Evolutionary conservation across 2,113 vertebrate genomes (phyloP).

Genomic region (Rhinolophus ferrumequinum): DNA sequence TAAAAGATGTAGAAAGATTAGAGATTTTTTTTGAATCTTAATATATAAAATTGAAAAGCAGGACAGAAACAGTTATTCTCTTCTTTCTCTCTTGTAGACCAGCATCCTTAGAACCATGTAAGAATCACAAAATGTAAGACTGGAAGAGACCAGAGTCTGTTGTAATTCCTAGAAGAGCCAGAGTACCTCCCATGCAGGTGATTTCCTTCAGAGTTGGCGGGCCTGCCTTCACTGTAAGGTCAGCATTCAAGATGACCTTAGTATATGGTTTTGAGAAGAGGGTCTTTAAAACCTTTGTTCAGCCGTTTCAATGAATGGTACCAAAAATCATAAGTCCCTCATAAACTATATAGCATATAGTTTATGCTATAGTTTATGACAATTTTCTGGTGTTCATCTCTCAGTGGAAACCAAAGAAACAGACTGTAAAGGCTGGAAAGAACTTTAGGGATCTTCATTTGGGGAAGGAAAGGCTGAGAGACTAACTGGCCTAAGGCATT

Average conservation of each 20-base stretch:
- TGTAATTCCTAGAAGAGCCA: not conserved
- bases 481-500: not conserved
- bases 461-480: not conserved
- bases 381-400: conserved; percentile 5
- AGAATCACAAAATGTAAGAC: not conserved
- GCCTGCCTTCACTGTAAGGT: not conserved
- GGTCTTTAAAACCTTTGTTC: conserved; percentile 3
- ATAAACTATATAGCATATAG: too few relatives aligned
- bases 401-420: conserved; percentile 24
- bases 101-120: not conserved
- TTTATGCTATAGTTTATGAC: not conserved
- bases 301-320: conserved; percentile 5
- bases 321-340: not conserved
- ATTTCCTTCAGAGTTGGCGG: conserved; percentile 25
- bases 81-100: not conserved
- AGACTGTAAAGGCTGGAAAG: not conserved
- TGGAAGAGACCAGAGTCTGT: not conserved
- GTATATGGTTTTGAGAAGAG: not conserved
- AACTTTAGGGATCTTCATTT: conserved; percentile 25
- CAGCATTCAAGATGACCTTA: not conserved
- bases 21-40: not conserved
- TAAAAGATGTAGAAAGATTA: conserved; percentile 18
- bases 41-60: not conserved
- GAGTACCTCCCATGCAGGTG: not conserved
- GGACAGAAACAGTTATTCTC: not conserved